A percentile compares a stretch with the other conserved stretches of the same genome.
These are phyloP conservation scores for Ectemnius cavifrons DNA, from an alignment of 2,888 invertebrate species.

Conservation along the genomic window DNA sequence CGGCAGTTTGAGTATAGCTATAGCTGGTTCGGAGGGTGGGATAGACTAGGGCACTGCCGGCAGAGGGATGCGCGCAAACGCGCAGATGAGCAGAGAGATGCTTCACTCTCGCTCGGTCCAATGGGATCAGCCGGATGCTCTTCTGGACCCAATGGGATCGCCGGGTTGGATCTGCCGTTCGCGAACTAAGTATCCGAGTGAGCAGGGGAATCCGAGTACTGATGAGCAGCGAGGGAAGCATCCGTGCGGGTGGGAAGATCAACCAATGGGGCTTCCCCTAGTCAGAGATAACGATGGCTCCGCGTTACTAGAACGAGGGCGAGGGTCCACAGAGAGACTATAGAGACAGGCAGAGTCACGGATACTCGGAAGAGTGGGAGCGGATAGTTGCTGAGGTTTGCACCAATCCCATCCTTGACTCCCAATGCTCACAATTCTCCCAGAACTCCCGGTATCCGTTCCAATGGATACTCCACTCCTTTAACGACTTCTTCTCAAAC, in stretches of 20 bases:
- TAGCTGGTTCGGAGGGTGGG: constrained; percentile 15
- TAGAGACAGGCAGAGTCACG: constrained; percentile 3
- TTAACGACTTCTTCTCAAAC: not conserved
- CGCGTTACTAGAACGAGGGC: constrained; percentile 13
- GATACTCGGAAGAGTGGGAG: constrained; percentile 44
- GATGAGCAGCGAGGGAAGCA: constrained; percentile 58
- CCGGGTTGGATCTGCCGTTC: constrained; percentile 68
- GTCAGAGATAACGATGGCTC: constrained; percentile 64
- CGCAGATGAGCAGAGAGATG: constrained; percentile 75
- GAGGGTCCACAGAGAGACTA: constrained; percentile 34
- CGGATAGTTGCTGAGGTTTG: constrained; percentile 57
- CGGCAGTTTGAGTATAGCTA: constrained; percentile 27
- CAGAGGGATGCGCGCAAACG: constrained; percentile 65
- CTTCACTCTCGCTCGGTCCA: constrained; percentile 67
- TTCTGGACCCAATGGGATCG: constrained; percentile 71
- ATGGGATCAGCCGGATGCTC: constrained; percentile 71
- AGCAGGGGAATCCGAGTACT: constrained; percentile 43
- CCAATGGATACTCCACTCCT: constrained; percentile 17
- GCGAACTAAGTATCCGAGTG: constrained; percentile 46
- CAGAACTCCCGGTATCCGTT: not conserved
- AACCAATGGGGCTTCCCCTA: constrained; percentile 65
- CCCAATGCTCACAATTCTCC: not conserved
- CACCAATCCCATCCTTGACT: constrained; percentile 48
- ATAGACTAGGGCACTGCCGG: constrained; percentile 31
- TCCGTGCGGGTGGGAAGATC: constrained; percentile 68